Conservation (phyloP, 2,888 invertebrate genomes). For the Meiosimyza platycephala region DNA sequence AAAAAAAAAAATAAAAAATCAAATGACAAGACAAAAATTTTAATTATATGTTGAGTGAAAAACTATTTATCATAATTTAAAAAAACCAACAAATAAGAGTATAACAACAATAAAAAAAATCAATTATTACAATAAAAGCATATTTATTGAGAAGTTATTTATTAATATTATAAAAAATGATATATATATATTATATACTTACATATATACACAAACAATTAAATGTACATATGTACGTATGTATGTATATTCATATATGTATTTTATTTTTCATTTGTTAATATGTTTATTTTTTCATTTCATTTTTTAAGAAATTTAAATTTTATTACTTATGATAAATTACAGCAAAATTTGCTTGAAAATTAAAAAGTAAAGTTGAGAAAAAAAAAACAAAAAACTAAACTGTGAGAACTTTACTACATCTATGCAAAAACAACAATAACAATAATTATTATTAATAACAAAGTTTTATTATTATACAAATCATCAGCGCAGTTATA, state of each 20-base stretch:
- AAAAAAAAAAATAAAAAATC: conserved; percentile 37
- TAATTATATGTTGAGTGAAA: not conserved
- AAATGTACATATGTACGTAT: not conserved
- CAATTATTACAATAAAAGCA: not conserved
- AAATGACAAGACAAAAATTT: not conserved
- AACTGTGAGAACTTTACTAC: not conserved
- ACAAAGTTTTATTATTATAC: not conserved
- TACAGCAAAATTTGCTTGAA: too few relatives aligned
- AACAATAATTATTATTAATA: conserved; percentile 10
- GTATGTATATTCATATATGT: conserved; percentile 2
- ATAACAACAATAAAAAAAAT: not conserved
- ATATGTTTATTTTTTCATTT: not conserved
- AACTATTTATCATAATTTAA: conserved; percentile 1
- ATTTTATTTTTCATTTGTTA: not conserved
- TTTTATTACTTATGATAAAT: too few relatives aligned
- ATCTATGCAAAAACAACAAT: conserved; percentile 1
- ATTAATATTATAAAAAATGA: not conserved
- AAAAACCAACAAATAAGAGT: not conserved
- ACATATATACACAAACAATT: not conserved
- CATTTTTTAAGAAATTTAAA: too few relatives aligned
- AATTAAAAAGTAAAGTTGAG: not conserved
- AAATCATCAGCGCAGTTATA: not conserved
- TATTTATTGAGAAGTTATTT: not conserved
- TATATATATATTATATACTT: not conserved
- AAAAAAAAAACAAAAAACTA: not conserved